Conservation (phyloP, 1,140 invertebrate species). For the Apocrypta bakeri region DNA sequence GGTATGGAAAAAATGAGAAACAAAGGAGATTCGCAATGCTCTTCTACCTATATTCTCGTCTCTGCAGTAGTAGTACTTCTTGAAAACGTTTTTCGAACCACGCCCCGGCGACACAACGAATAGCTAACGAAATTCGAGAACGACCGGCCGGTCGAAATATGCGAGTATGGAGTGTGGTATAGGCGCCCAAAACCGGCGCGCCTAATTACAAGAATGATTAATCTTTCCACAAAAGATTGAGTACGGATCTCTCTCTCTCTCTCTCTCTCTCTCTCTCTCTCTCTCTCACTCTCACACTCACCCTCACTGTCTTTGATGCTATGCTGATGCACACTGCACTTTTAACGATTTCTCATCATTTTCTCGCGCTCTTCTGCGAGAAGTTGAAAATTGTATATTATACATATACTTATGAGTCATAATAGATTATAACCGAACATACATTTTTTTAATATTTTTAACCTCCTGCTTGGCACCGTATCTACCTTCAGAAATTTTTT, state of each 20-base stretch:
- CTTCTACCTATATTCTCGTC: conserved; percentile 25
- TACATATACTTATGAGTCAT: too few species aligned
- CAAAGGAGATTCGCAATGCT: conserved; percentile 58
- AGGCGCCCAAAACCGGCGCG: background rate
- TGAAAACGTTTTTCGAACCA: conserved; percentile 53
- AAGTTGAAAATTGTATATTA: too few species aligned
- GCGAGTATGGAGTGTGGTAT: background rate
- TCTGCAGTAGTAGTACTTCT: conserved; percentile 39
- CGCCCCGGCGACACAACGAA: conserved; percentile 61
- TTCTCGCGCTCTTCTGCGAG: too few species aligned
- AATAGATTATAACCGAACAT: too few species aligned
- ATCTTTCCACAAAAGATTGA: conserved; percentile 25
- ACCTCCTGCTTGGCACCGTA: too few species aligned
- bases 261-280: background rate
- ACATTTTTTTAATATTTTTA: too few species aligned
- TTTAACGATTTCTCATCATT: too few species aligned
- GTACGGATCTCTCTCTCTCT: conserved; percentile 1
- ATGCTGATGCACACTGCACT: too few species aligned
- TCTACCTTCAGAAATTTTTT: too few species aligned
- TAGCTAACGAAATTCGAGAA: conserved; percentile 60
- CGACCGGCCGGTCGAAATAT: conserved; percentile 47
- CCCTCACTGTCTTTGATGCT: too few species aligned
- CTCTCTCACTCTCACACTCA: too few species aligned
- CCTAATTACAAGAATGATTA: conserved; percentile 54
- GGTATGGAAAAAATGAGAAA: conserved; percentile 49